Conservation (phyloP, 1,140 invertebrate species). For the Solenopsis fugax region DNA sequence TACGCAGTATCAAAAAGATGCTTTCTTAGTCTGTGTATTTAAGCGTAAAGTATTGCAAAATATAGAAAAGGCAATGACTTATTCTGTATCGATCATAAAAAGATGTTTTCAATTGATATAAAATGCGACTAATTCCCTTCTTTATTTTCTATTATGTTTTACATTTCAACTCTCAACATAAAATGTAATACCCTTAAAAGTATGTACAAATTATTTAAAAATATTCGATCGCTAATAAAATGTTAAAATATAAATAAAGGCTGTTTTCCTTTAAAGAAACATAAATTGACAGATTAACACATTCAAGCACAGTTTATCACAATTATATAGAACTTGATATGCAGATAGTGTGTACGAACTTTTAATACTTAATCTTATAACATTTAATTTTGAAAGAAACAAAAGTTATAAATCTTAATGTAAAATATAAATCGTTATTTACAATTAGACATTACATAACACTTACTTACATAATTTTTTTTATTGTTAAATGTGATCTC, state of each 20-base stretch:
- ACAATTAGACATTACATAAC: no score
- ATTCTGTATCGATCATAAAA: background rate
- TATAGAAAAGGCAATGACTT: slow-evolving; percentile 11
- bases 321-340: no score
- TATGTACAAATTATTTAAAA: slow-evolving; percentile 55
- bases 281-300: no score
- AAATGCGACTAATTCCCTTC: background rate
- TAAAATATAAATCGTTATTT: no score
- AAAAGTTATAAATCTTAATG: no score
- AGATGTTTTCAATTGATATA: slow-evolving; percentile 3
- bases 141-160: background rate
- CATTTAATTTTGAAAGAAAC: no score
- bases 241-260: slow-evolving; percentile 22
- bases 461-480: no score
- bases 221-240: slow-evolving; percentile 7
- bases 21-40: slow-evolving; percentile 28
- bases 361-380: no score
- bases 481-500: no score
- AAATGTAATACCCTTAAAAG: slow-evolving; percentile 33
- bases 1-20: slow-evolving; percentile 27
- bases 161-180: slow-evolving; percentile 24
- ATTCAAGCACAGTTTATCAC: no score
- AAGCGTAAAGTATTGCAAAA: slow-evolving; percentile 26
- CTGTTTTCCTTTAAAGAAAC: no score
- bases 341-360: no score